Conservation (phyloP, 1,140 invertebrate species). For the Drosophila busckii region DNA sequence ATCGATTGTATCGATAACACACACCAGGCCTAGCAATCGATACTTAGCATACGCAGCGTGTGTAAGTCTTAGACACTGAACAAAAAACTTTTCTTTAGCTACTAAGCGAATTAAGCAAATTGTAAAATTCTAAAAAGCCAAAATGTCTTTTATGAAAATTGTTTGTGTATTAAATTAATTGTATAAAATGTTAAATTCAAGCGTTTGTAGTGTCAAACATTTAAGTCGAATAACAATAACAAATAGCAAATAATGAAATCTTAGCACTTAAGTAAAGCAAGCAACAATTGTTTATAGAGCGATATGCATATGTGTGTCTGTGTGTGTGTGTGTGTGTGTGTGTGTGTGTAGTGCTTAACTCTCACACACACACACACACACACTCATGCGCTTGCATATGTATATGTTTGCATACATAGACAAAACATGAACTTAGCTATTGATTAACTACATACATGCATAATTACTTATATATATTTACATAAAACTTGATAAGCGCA, state of each 20-base stretch:
- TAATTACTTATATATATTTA: conserved; percentile 46
- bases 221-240: no score
- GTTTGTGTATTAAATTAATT: no score
- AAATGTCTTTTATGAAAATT: conserved; percentile 3
- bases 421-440: conserved; percentile 68
- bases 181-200: no score
- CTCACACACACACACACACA: background rate
- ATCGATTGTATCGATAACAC: conserved; percentile 25
- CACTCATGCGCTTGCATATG: conserved; percentile 10
- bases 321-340: no score
- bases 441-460: conserved; percentile 38
- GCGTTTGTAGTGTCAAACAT: no score
- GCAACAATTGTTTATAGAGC: no score
- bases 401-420: conserved; percentile 53
- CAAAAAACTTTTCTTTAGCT: no score
- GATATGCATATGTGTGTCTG: no score
- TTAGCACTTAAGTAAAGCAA: no score
- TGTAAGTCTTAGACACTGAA: conserved; percentile 40
- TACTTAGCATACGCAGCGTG: conserved; percentile 21
- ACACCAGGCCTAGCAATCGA: conserved; percentile 17
- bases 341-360: no score
- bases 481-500: conserved; percentile 46
- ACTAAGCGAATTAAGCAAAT: no score
- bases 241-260: no score
- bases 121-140: conserved; percentile 3